Base-by-base conservation (phyloP, 2,888 invertebrate genomes). In the Phyllotreta cruciferae region DNA sequence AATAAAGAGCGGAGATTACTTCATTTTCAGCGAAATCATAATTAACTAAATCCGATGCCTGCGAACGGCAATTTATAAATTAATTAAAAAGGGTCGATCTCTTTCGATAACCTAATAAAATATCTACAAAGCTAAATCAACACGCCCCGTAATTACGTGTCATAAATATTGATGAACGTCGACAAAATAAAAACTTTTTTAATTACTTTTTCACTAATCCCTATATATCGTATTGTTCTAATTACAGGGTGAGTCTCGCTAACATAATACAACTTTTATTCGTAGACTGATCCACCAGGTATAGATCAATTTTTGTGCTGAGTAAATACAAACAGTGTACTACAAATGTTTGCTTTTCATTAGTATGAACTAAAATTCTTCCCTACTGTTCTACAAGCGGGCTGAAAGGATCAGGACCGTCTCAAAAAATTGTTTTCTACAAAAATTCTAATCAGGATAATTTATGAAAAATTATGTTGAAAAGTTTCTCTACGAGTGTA, bases 321-420 rank as follows among this genome's bases (percentile, higher is more conserved):
- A 55, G 55, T 57, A 57, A 64, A 63, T 58, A 61, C 14, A 13
- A 38, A 11, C 44, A 53, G 61, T 61, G 64, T 62, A 62, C 60
- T 60, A 56, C 56, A 66, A 58, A 56, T 63, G 62, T 67, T 65
- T 67, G 63, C 41, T 56, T 66, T 67, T 66, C 65, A 67, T 67
- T 67, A 63, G 57, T 55, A 39, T 24, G 56, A 54, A 65, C 52
- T 58, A 58, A 50, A 24, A 65, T 62, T 55, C 37, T 11, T 50
- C 52, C 45, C 7, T 11, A 39, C 60, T 35, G 54, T 60, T 47
- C 39, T 49, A 11, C 24, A 10, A 8, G 35, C 6, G 34, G 35
- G 35, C 14, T 44, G 44, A 7, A 44, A n/a, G 10, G 49, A 6
- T 4, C 49, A 49, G 49, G 35, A 11, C 8, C 34, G 49, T 8